Evolutionary conservation across 2,113 vertebrate genomes (phyloP), one percentile per base, ranked within the genome.

Genomic region (Amia ocellicauda): DNA sequence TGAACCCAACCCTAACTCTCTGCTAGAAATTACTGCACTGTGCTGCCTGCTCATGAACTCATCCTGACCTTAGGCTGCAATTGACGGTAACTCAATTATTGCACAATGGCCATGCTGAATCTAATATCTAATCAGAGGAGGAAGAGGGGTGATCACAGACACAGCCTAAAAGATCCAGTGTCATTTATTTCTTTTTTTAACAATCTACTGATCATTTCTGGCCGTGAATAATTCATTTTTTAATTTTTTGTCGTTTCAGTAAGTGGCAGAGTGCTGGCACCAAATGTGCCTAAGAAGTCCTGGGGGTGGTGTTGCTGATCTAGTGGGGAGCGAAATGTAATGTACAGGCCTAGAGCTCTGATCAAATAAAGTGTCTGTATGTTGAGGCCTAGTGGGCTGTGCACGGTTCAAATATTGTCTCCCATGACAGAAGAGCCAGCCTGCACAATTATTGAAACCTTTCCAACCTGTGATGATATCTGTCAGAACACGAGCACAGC

Each of bases 401-500:
- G 72, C 67, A 26, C 53, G 62, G 68, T 72, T 69, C 69, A 69
- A 74, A 73, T 61, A 71, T 62, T 69, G 58, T 50, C 62, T 36
- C 58, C 28, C 31, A 20, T 29, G 60, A 61, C 73, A 19, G 45
- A 29, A 58, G 24, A 65, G 65, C 59, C 66, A 60, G 67, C 55
- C 26, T 59, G 52, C 57, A 58, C 64, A 63, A 67, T 55, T 73
- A 63, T 59, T 56, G 64, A 73, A 69, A 58, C 69, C 68, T 74
- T 67, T 72, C 69, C 42, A 56, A 43, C 57, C 49, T 62, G n/a
- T 74, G 75, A 74, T 70, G 67, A 58, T 75, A 72, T 67, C 69
- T 66, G 70, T 75, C 70, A 57, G n/a, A 31, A 23, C 50, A 64
- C 70, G 71, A 71, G 63, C 20, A 42, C 53, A 66, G 74, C 70